These are phyloP conservation scores for Myathropa florea DNA, from an alignment of 2,888 invertebrate species.

Conservation along the genomic window DNA sequence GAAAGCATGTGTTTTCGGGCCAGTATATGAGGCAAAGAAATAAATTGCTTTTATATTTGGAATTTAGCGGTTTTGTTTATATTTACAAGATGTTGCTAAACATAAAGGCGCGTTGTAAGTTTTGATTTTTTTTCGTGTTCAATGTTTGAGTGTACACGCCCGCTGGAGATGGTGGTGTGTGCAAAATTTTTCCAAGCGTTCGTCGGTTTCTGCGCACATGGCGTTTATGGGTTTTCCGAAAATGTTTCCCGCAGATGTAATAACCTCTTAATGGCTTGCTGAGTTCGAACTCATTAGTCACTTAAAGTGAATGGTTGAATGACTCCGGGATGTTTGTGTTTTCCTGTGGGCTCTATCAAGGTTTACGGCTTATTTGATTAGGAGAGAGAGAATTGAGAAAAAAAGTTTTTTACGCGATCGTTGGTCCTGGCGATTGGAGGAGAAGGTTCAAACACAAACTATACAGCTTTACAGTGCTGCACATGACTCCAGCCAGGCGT, in stretches of 20 bases:
- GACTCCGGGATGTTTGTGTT: too few species aligned
- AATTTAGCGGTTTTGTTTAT: constrained; percentile 48
- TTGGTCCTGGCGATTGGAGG: too few species aligned
- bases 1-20: not conserved
- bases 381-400: too few species aligned
- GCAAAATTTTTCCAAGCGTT: constrained; percentile 47
- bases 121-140: constrained; percentile 17
- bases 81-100: constrained; percentile 51
- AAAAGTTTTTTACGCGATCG: too few species aligned
- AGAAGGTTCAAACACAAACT: too few species aligned
- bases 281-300: too few species aligned
- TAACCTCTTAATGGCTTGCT: not conserved
- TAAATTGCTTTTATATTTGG: constrained; percentile 28
- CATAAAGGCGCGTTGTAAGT: not conserved
- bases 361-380: too few species aligned
- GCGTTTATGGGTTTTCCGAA: not conserved
- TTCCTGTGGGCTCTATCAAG: too few species aligned
- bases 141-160: constrained; percentile 14
- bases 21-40: not conserved
- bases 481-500: too few species aligned
- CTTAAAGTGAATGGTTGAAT: too few species aligned
- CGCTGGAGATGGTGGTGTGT: constrained; percentile 42
- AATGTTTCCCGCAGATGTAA: constrained; percentile 1
- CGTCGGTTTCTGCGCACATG: constrained; percentile 3
- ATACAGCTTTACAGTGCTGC: too few species aligned